A percentile compares a stretch with the other conserved stretches of the same genome.
Conservation (phyloP, 1,140 invertebrate genomes). For the Drosophila cardini region DNA sequence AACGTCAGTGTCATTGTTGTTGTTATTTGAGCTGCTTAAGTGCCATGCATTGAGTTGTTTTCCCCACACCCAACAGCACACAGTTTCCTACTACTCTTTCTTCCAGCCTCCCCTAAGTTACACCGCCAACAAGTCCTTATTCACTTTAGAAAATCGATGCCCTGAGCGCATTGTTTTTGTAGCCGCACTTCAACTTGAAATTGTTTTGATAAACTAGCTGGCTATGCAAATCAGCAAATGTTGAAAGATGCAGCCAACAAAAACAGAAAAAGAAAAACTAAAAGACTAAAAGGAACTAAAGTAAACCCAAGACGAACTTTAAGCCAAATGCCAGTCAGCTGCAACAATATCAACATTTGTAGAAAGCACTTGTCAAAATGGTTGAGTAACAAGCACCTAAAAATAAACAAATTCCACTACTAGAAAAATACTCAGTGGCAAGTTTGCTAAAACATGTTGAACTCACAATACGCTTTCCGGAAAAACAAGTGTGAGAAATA, state of each 20-base stretch:
- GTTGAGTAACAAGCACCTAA: conserved; percentile 27
- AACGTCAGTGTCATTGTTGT: conserved; percentile 29
- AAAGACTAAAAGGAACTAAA: conserved; percentile 12
- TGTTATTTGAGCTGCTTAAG: conserved; percentile 67
- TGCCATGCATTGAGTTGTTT: conserved; percentile 79
- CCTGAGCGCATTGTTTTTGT: conserved; percentile 71
- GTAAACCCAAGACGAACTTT: conserved; percentile 53
- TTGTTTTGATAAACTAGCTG: conserved; percentile 77
- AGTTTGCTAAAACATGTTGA: neutral
- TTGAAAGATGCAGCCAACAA: neutral
- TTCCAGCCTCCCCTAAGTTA: too few relatives aligned
- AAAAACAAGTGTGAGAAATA: too few relatives aligned
- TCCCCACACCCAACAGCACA: conserved; percentile 33
- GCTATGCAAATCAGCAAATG: conserved; percentile 61
- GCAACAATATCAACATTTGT: conserved; percentile 56
- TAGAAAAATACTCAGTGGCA: neutral
- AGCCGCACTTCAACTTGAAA: conserved; percentile 80
- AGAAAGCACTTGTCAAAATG: conserved; percentile 65
- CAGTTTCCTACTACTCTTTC: neutral
- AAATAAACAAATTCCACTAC: conserved; percentile 3
- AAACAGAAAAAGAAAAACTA: conserved; percentile 22
- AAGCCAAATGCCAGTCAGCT: conserved; percentile 63
- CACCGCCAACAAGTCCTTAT: neutral
- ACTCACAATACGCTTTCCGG: neutral
- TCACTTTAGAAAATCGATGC: conserved; percentile 72